phyloP scores from a whole-genome alignment of 2,113 vertebrate species.

The Chamaea fasciata region DNA sequence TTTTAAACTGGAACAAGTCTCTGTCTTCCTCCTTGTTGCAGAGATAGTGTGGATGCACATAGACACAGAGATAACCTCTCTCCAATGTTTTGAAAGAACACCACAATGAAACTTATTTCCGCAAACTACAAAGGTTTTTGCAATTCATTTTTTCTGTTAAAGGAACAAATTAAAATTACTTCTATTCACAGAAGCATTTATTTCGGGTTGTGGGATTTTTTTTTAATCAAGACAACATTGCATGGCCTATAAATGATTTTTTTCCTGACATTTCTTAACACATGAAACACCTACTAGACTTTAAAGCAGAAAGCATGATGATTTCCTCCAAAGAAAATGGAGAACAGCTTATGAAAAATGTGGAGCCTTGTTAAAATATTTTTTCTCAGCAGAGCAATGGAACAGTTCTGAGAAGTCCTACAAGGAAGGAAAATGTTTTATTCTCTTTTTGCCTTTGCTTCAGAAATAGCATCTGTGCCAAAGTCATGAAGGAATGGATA shows the following conservation, averaged over 20 bases:
- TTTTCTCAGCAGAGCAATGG: not conserved
- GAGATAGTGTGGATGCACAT: not conserved
- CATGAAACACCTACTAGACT: not conserved
- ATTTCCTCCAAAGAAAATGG: not conserved
- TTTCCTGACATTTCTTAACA: not conserved
- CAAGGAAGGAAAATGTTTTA: not conserved
- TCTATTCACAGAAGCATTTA: not conserved
- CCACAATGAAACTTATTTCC: not conserved
- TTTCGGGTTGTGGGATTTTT: not conserved
- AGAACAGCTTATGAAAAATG: not conserved
- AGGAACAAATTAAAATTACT: not conserved
- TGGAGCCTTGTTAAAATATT: not conserved
- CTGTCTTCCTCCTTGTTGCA: accelerated
- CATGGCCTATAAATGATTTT: not conserved
- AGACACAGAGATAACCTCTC: not conserved
- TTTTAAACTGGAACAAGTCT: not conserved
- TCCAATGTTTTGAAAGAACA: not conserved
- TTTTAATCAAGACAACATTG: not conserved
- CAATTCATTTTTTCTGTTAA: not conserved
- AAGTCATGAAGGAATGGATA: not conserved
- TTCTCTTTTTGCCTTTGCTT: not conserved
- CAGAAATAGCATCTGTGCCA: not conserved
- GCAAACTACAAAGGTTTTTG: not conserved
- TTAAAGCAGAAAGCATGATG: not conserved
- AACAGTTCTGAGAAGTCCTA: not conserved